These are phyloP conservation scores for Paradisaea rubra DNA, from an alignment of 2,113 vertebrate genomes.

Conservation along the genomic window DNA sequence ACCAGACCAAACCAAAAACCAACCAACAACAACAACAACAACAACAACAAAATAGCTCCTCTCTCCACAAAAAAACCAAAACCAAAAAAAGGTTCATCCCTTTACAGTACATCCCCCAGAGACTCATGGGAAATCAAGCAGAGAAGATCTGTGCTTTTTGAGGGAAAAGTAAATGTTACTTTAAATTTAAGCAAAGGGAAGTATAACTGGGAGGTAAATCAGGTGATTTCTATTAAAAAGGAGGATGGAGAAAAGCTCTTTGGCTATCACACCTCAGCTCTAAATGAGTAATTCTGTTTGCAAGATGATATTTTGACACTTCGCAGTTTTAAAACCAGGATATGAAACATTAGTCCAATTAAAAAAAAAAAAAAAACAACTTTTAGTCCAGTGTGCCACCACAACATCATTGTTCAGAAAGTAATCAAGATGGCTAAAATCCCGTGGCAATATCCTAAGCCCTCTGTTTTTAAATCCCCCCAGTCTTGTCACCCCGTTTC, in stretches of 20 bases:
- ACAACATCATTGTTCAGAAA: neutral
- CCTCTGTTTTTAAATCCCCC: neutral
- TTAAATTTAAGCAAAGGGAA: neutral
- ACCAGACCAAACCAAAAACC: neutral
- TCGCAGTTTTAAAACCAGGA: neutral
- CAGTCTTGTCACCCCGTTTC: neutral
- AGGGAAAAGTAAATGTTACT: neutral
- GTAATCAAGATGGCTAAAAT: neutral
- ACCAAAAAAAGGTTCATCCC: accelerated
- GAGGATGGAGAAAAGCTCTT: neutral
- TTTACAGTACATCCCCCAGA: neutral
- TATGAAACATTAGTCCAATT: neutral
- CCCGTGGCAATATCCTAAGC: neutral
- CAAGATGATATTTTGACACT: neutral
- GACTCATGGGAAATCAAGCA: neutral
- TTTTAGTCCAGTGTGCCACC: neutral
- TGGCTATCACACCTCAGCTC: neutral
- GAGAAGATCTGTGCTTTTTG: neutral
- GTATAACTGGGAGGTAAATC: neutral
- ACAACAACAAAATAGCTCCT: neutral
- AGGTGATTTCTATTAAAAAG: neutral
- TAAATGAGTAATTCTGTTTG: neutral
- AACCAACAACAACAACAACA: neutral
- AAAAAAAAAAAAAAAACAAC: neutral
- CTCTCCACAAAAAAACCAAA: accelerated